These are phyloP conservation scores for Eunapius fragilis DNA, from an alignment of 37 sponge, comb jelly and placozoan genomes.

Conservation along the genomic window DNA sequence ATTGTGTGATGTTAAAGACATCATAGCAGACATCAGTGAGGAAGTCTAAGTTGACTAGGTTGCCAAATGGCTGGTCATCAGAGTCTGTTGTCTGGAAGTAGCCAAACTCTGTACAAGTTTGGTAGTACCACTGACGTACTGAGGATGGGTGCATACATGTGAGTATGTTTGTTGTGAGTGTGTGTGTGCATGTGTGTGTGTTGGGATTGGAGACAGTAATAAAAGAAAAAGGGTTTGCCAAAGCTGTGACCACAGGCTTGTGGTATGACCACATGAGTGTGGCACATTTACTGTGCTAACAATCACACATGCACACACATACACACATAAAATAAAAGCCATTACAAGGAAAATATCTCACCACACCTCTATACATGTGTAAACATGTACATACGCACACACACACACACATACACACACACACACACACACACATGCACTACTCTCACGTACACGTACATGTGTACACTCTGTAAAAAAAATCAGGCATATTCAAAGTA, in stretches of 20 bases:
- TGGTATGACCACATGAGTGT: not conserved
- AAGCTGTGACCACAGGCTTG: not conserved
- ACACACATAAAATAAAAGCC: no score
- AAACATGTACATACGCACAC: not conserved
- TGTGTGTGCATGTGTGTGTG: not conserved
- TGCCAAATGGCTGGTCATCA: slow-evolving; percentile 64
- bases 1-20: slow-evolving; percentile 49
- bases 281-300: not conserved
- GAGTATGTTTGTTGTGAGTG: not conserved
- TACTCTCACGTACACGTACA: no score
- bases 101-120: slow-evolving; percentile 91
- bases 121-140: slow-evolving; percentile 88
- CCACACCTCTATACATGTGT: not conserved
- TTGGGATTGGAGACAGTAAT: not conserved
- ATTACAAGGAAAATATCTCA: no score
- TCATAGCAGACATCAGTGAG: slow-evolving; percentile 56
- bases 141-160: not conserved
- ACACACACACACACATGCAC: slow-evolving; percentile 3
- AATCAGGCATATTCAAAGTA: not conserved
- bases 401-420: not conserved
- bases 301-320: no score
- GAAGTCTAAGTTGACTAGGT: slow-evolving; percentile 49
- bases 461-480: not conserved
- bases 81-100: slow-evolving; percentile 89
- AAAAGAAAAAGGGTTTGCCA: not conserved